phyloP scores from a whole-genome alignment of 1,140 invertebrate genomes.

The Neotoxoptera formosana region DNA sequence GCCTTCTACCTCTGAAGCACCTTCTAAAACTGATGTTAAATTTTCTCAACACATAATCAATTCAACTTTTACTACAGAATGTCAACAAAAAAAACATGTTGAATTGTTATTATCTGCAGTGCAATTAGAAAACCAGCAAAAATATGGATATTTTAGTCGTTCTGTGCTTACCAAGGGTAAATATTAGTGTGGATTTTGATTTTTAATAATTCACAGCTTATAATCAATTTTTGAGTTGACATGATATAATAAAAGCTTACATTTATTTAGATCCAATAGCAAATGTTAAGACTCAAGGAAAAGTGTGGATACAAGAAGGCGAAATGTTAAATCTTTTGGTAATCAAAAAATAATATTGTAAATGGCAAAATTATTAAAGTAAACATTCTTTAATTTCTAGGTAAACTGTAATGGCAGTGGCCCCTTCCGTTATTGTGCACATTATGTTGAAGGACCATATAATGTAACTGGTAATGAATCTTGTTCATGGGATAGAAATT shows the following conservation, averaged over 20 bases:
- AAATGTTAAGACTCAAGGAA: constrained; percentile 72
- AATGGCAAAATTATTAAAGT: not conserved
- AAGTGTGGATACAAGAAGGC: constrained; percentile 81
- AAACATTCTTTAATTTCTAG: constrained; percentile 37
- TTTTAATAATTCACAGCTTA: not conserved
- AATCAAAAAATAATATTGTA: constrained; percentile 61
- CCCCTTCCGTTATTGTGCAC: constrained; percentile 73
- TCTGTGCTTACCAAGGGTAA: constrained; percentile 44
- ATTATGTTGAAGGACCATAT: constrained; percentile 72
- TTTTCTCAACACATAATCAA: constrained; percentile 1
- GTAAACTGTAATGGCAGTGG: constrained; percentile 72
- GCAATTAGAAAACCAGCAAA: constrained; percentile 37
- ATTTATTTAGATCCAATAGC: constrained; percentile 70
- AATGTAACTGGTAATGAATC: constrained; percentile 82
- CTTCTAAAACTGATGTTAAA: not conserved
- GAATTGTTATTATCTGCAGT: constrained; percentile 42
- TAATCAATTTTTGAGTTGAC: not conserved
- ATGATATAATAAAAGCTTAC: not conserved
- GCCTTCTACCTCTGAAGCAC: not conserved
- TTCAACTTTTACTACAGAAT: not conserved
- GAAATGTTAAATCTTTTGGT: constrained; percentile 73
- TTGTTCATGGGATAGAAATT: constrained; percentile 64
- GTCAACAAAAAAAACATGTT: constrained; percentile 12
- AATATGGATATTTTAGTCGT: constrained; percentile 44
- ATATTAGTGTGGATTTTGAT: not conserved